phyloP scores from a whole-genome alignment of 1,140 invertebrate genomes.

The Ceratosolen fusciceps region DNA sequence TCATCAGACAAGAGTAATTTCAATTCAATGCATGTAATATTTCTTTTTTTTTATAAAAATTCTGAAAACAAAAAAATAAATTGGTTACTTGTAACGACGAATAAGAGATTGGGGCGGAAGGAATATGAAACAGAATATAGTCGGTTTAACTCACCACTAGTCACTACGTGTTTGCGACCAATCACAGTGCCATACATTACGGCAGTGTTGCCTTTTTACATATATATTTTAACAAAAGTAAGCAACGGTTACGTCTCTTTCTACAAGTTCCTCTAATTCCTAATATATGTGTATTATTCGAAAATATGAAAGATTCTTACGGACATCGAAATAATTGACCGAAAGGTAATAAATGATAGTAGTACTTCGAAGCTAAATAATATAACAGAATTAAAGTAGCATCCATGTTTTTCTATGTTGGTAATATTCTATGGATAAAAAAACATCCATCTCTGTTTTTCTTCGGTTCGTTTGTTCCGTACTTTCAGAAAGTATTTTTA shows the following conservation, averaged over 20 bases:
- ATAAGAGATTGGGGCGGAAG: not conserved
- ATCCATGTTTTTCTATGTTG: not conserved
- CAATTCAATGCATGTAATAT: not conserved
- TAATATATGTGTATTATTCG: constrained; percentile 63
- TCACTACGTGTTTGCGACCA: not conserved
- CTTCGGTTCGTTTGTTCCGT: constrained; percentile 4
- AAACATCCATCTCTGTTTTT: no score
- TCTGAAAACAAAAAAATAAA: constrained; percentile 2
- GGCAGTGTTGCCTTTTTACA: not conserved
- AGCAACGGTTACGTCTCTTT: constrained; percentile 39
- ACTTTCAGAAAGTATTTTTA: constrained; percentile 21
- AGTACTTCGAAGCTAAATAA: constrained; percentile 18
- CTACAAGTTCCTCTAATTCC: constrained; percentile 35
- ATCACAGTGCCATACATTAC: constrained; percentile 21
- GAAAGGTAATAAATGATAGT: not conserved
- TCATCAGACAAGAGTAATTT: no score
- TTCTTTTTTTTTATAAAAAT: not conserved
- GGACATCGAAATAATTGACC: constrained; percentile 45
- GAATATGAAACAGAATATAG: not conserved
- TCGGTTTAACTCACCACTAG: not conserved
- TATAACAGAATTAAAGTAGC: constrained; percentile 31
- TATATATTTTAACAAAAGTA: constrained; percentile 37
- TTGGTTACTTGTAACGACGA: constrained; percentile 1
- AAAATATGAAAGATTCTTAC: constrained; percentile 57
- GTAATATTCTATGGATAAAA: no score